Percentiles rank a stretch among this genome's conserved stretches.
These are phyloP conservation scores for Heteromyza rotundicornis DNA, from an alignment of 2,888 invertebrate species.

Conservation along the genomic window DNA sequence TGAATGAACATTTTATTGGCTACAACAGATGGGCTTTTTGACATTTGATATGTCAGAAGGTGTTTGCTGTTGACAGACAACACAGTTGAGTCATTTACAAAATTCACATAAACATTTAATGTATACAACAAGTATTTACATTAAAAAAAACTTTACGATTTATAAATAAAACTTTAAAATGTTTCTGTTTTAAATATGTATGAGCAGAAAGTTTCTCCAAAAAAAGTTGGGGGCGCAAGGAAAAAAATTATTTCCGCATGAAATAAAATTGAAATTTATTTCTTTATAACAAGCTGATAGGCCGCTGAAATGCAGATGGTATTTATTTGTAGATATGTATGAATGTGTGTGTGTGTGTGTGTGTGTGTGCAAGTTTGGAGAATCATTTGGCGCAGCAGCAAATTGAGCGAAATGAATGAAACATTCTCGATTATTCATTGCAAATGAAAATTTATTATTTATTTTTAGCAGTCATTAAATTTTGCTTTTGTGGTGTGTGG, in stretches of 20 bases:
- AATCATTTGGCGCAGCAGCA: too few relatives aligned
- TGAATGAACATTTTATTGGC: slow-evolving; percentile 12
- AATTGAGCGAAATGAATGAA: neutral
- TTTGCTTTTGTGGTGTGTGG: too few relatives aligned
- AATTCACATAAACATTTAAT: neutral
- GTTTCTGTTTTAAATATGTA: too few relatives aligned
- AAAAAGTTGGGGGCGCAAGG: neutral
- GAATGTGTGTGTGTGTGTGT: too few relatives aligned
- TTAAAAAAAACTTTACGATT: too few relatives aligned
- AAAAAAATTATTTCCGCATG: slow-evolving; percentile 15
- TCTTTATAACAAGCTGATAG: slow-evolving; percentile 9
- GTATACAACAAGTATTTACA: neutral
- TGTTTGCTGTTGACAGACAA: neutral
- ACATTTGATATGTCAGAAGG: slow-evolving; percentile 11
- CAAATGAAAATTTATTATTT: neutral
- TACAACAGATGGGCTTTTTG: neutral
- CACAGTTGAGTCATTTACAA: neutral
- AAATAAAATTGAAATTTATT: slow-evolving; percentile 16
- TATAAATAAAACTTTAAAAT: too few relatives aligned
- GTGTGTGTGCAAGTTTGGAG: too few relatives aligned
- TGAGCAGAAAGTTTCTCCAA: too few relatives aligned
- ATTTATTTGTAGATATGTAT: neutral
- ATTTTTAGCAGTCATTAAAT: neutral
- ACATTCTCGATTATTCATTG: neutral
- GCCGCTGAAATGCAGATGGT: neutral